Evolutionary conservation across 2,113 vertebrate genomes (phyloP), one percentile per base, ranked within the genome.

Genomic region (Dipodomys spectabilis): DNA sequence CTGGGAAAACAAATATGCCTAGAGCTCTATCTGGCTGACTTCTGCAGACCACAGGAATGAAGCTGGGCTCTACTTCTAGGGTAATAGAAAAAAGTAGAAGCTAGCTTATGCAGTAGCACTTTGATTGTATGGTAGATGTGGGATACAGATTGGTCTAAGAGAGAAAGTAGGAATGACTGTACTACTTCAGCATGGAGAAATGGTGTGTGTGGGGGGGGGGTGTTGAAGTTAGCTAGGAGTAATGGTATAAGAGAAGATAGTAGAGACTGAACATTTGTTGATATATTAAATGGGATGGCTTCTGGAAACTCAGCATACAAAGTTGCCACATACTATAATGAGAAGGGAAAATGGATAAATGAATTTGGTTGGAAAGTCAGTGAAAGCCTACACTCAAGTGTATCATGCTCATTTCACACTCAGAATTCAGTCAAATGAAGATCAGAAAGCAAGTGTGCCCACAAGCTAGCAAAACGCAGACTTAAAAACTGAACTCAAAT

Each of bases 21-120:
- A 0, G 13, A 0, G 3, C 15, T 32, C 30, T 7, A 7, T 18
- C 5, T 6, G 2, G 4, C 1, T 18, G 30, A 83, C 53, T 11
- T 67, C 49, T 53, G 22, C 44, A 28, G 49, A 9, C 10, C 30
- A 22, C 5, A 22, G 16, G 18, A 13, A 44, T 44, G 35, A 23
- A 27, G n/a, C 25, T 35, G 9, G 6, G 1, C 39, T 88, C 32
- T 57, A n/a, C 25, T 57, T 45, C 19, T 65, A 57, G 20, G 18
- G 12, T 11, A 30, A 12, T 11, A 45, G 3, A 8, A 82, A 87
- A 22, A 16, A 9, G 35, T n/a, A 81, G 22, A 44, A 74, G 3
- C 12, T n/a, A 18, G 28, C 1, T 27, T 28, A 39, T 1, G 10
- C 13, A 45, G 49, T 4, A 44, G 45, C 5, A 0, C 20, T 65